These are phyloP conservation scores for Pithys albifrons DNA, from an alignment of 2,113 vertebrate species.

Conservation along the genomic window DNA sequence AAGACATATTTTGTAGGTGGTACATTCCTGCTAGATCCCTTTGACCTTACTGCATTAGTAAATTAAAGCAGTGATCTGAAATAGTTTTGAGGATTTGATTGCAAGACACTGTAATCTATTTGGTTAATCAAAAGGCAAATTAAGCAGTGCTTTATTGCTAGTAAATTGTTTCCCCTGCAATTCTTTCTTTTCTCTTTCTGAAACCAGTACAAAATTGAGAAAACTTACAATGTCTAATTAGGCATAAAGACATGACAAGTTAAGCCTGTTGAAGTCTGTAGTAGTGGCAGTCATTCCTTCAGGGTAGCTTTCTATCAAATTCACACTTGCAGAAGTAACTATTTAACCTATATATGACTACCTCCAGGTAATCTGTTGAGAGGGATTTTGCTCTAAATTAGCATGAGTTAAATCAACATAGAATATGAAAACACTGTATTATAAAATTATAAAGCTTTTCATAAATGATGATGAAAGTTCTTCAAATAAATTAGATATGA, in stretches of 20 bases:
- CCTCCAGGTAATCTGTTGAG: background rate
- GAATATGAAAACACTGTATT: background rate
- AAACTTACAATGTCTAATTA: background rate
- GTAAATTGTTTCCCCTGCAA: background rate
- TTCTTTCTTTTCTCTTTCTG: background rate
- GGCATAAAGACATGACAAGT: background rate
- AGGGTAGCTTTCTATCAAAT: background rate
- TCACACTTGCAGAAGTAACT: background rate
- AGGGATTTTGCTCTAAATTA: background rate
- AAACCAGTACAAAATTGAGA: background rate
- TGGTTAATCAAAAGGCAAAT: background rate
- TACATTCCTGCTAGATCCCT: background rate
- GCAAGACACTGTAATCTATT: background rate
- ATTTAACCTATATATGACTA: background rate
- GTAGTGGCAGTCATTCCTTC: background rate
- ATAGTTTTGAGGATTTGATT: background rate
- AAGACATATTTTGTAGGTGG: background rate
- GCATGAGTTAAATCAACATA: background rate
- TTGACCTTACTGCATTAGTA: background rate
- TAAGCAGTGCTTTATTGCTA: background rate
- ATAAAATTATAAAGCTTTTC: background rate
- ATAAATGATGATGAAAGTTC: background rate
- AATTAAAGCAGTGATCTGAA: background rate
- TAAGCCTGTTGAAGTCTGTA: background rate
- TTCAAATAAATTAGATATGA: background rate